Evolutionary conservation across 2,113 vertebrate genomes (phyloP).

Genomic region (Euleptes europaea): DNA sequence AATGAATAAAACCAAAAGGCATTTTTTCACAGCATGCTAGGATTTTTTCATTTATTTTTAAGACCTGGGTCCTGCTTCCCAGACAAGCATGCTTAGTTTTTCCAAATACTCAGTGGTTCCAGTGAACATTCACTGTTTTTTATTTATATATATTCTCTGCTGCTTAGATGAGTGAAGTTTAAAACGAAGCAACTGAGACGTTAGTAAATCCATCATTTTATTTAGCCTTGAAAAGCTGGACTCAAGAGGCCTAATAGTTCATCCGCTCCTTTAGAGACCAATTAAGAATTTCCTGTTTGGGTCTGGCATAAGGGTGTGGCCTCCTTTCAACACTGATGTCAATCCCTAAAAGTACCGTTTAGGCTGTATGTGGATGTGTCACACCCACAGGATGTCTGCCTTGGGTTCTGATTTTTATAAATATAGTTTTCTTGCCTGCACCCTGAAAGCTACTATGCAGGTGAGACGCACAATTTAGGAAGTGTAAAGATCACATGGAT

Average conservation of each 20-base stretch:
- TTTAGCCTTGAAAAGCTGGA: constrained; percentile 49
- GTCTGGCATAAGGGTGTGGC: constrained; percentile 57
- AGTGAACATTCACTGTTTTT: neutral
- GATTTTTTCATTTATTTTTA: neutral
- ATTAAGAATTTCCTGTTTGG: constrained; percentile 72
- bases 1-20: constrained; percentile 16
- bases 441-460: constrained; percentile 38
- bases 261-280: constrained; percentile 53
- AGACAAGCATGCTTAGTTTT: neutral
- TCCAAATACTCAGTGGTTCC: constrained; percentile 7
- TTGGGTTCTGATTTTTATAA: constrained; percentile 49
- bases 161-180: constrained; percentile 32
- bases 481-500: neutral
- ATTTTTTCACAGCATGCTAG: constrained; percentile 8
- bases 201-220: constrained; percentile 20
- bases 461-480: neutral
- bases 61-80: constrained; percentile 17
- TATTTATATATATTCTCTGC: constrained; percentile 15
- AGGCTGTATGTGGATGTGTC: constrained; percentile 27
- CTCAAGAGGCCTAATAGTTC: constrained; percentile 43
- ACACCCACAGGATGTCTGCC: constrained; percentile 63
- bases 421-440: constrained; percentile 39
- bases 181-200: neutral
- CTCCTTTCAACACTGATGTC: constrained; percentile 42
- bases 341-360: constrained; percentile 66